phyloP scores from a whole-genome alignment of 92 coral and sea anemone species.

The Pocillopora grandis region DNA sequence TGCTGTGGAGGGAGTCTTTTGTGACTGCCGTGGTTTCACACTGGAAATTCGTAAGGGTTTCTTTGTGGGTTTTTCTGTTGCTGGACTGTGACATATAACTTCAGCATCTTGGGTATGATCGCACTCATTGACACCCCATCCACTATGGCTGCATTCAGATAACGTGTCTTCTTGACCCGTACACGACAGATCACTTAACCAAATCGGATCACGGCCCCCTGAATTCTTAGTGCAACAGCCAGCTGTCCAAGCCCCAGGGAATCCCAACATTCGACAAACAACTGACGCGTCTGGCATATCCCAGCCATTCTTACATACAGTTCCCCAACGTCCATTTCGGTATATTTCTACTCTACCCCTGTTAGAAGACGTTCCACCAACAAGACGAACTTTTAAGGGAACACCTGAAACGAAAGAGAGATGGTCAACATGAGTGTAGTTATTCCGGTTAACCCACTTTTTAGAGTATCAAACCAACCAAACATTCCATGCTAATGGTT shows the following conservation, averaged over 20 bases:
- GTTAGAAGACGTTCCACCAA: conserved; percentile 45
- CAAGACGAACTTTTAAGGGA: conserved; percentile 41
- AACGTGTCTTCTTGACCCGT: conserved; percentile 62
- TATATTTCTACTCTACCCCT: conserved; percentile 71
- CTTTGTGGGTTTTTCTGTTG: conserved; percentile 34
- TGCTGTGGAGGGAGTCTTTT: background rate
- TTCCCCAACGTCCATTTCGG: conserved; percentile 79
- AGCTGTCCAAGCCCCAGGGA: conserved; percentile 52
- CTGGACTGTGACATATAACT: conserved; percentile 45
- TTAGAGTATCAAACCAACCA: too few species aligned
- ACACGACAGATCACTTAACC: conserved; percentile 61
- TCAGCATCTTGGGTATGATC: conserved; percentile 71
- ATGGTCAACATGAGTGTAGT: background rate
- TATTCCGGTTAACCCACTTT: too few species aligned
- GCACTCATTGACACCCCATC: conserved; percentile 55
- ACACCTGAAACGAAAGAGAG: conserved; percentile 31
- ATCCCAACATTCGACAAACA: conserved; percentile 74
- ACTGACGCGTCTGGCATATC: conserved; percentile 63
- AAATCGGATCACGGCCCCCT: conserved; percentile 60
- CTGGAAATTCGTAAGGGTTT: conserved; percentile 13
- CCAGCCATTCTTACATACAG: conserved; percentile 68
- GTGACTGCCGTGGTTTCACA: background rate
- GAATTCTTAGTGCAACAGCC: conserved; percentile 36
- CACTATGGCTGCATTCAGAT: conserved; percentile 52
- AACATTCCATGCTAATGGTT: too few species aligned